Evolutionary conservation across 2,113 vertebrate genomes (phyloP).

Genomic region (Montifringilla adamsi): DNA sequence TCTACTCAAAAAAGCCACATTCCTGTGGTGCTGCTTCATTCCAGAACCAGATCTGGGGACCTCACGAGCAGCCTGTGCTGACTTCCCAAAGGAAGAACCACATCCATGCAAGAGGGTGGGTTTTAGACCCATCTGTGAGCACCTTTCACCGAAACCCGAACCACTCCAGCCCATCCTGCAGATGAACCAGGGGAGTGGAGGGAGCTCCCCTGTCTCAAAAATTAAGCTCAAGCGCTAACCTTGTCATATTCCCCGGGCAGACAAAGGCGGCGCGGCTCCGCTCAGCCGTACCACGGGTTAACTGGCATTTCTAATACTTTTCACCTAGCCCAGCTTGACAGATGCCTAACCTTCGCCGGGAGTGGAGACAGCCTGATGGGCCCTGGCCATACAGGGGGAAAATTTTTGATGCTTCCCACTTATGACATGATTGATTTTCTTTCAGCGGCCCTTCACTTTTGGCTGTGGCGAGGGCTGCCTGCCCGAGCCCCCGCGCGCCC

Average conservation of each 20-base stretch:
- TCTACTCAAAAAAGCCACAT: neutral
- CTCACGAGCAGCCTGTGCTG: neutral
- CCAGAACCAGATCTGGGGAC: neutral
- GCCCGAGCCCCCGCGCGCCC: conserved; percentile 76
- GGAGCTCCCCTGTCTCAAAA: conserved; percentile 54
- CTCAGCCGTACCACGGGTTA: conserved; percentile 75
- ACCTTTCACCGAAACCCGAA: neutral
- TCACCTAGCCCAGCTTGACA: conserved; percentile 82
- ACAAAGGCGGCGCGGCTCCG: conserved; percentile 54
- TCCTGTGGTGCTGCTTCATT: neutral
- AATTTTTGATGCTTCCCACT: conserved; percentile 87
- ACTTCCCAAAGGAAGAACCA: neutral
- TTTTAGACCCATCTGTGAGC: neutral
- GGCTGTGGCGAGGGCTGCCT: conserved; percentile 80
- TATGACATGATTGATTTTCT: conserved; percentile 94
- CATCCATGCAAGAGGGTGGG: fast-evolving
- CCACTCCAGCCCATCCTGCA: neutral
- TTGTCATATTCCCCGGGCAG: conserved; percentile 61
- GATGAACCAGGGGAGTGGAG: neutral
- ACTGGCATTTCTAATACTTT: conserved; percentile 85
- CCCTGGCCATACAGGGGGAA: conserved; percentile 77
- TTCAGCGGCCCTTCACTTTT: conserved; percentile 87
- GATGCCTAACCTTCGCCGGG: conserved; percentile 79
- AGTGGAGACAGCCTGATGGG: conserved; percentile 84
- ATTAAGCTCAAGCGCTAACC: conserved; percentile 66